These are phyloP conservation scores for Theristicus caerulescens DNA, from an alignment of 2,113 vertebrate genomes.

Conservation along the genomic window DNA sequence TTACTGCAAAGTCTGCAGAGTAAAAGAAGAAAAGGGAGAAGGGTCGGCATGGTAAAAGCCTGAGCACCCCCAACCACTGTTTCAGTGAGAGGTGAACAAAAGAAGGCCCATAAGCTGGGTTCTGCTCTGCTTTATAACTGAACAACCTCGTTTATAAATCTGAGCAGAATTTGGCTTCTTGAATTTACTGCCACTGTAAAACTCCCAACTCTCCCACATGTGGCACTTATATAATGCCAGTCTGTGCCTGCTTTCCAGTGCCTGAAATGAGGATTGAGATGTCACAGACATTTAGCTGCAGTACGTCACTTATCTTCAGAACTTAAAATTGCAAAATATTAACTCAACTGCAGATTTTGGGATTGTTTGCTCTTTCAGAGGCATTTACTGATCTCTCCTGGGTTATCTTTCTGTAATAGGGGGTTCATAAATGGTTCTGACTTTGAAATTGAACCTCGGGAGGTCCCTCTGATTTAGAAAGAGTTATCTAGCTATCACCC, in stretches of 20 bases:
- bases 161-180: neutral
- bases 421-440: neutral
- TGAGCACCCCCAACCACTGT: neutral
- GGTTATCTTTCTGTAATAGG: neutral
- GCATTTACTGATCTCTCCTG: neutral
- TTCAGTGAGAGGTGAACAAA: neutral
- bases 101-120: neutral
- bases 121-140: neutral
- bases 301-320: neutral
- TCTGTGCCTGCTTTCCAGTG: neutral
- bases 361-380: neutral
- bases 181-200: neutral
- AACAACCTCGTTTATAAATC: neutral
- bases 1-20: neutral
- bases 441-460: neutral
- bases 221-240: accelerated
- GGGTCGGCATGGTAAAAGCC: neutral
- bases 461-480: neutral
- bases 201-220: neutral
- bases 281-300: neutral
- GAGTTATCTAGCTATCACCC: neutral
- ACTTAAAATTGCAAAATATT: neutral
- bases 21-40: neutral
- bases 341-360: neutral
- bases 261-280: neutral